A percentile compares a stretch with the other conserved stretches of the same genome.
Evolutionary conservation across 1,140 invertebrate genomes (phyloP).

Genomic region (Eulimnadia texana): DNA sequence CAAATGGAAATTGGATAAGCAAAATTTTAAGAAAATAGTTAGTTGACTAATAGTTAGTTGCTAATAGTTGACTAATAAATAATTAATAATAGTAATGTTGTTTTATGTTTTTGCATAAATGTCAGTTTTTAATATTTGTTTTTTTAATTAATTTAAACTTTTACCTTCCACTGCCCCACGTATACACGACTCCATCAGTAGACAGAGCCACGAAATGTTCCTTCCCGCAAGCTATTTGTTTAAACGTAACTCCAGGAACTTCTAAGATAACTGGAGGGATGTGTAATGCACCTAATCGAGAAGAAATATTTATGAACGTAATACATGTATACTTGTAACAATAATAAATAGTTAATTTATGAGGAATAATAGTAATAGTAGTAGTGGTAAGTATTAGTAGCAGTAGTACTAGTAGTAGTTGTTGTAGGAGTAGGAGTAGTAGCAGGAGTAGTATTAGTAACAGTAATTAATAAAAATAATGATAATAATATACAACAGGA

Average conservation of each 20-base stretch:
- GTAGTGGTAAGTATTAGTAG: no score
- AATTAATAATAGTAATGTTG: not conserved
- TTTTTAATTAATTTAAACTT: slow-evolving; percentile 19
- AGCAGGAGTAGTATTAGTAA: no score
- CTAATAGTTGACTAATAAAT: no score
- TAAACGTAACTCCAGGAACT: slow-evolving; percentile 30
- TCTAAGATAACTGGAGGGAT: not conserved
- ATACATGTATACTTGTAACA: not conserved
- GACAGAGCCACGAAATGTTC: slow-evolving; percentile 62
- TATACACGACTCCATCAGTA: slow-evolving; percentile 52
- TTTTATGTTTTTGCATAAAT: slow-evolving; percentile 13
- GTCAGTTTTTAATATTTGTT: not conserved
- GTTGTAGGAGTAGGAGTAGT: no score
- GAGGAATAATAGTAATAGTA: no score
- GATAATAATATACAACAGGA: no score
- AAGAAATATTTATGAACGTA: not conserved
- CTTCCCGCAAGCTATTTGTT: slow-evolving; percentile 54
- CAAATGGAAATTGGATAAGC: no score
- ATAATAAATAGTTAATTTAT: not conserved
- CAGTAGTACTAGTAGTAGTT: no score
- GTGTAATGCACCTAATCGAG: not conserved
- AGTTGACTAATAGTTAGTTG: no score
- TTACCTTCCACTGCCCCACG: slow-evolving; percentile 66
- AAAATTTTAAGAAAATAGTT: no score
- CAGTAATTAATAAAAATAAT: no score